A percentile compares a stretch with the other conserved stretches of the same genome.
These are phyloP conservation scores for Ancistrus triradiatus DNA, from an alignment of 2,113 vertebrate genomes.

Conservation along the genomic window DNA sequence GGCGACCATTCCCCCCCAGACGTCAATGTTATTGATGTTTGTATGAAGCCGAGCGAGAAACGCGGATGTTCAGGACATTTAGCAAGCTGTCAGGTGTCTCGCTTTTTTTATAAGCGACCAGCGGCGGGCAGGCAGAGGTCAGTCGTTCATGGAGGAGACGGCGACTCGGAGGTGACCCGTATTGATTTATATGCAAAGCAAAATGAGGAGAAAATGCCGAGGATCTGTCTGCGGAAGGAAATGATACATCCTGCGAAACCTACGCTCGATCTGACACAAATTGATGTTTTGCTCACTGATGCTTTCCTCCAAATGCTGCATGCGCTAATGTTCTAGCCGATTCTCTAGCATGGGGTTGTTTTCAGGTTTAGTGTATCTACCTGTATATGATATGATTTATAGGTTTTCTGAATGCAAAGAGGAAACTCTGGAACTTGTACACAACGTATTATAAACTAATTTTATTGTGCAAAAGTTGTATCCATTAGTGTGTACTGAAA, in stretches of 20 bases:
- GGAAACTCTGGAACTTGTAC: no score
- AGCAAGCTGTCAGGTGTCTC: constrained; percentile 1
- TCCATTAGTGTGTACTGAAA: no score
- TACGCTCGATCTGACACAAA: background rate
- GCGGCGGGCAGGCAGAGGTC: background rate
- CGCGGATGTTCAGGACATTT: background rate
- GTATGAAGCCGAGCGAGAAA: constrained; percentile 5
- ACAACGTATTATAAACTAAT: no score
- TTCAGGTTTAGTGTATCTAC: no score
- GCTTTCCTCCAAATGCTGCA: no score
- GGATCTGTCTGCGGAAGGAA: background rate
- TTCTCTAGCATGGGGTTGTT: no score
- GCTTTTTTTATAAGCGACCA: constrained; percentile 7
- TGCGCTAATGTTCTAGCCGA: no score
- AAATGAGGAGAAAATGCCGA: background rate
- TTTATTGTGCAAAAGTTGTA: no score
- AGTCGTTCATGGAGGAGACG: background rate
- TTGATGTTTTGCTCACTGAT: background rate
- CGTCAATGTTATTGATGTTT: constrained; percentile 21
- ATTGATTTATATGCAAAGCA: constrained; percentile 17
- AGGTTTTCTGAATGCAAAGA: no score
- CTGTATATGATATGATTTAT: no score
- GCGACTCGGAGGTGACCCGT: background rate
- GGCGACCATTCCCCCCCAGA: background rate
- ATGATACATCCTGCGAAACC: background rate